Conservation (phyloP, 1,140 invertebrate genomes). For the Bombyx mori region ASM3026992v2 NC_085118.1:9853001-9853500, state of each 20-base stretch:
- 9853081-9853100: constrained; percentile 38
- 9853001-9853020: constrained; percentile 31
- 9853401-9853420: too few relatives aligned
- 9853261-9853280: constrained; percentile 55
- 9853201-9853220: constrained; percentile 25
- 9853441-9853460: constrained; percentile 26
- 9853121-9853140: constrained; percentile 29
- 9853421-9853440: constrained; percentile 12
- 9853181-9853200: constrained; percentile 41
- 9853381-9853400: neutral
- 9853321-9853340: neutral
- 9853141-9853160: constrained; percentile 50
- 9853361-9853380: neutral
- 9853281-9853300: constrained; percentile 45
- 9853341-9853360: neutral
- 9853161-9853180: constrained; percentile 37
- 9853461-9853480: constrained; percentile 22
- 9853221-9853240: constrained; percentile 45
- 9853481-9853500: constrained; percentile 50
- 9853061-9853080: constrained; percentile 20
- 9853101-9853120: constrained; percentile 19
- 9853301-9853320: constrained; percentile 31
- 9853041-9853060: constrained; percentile 39
- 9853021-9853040: constrained; percentile 34
- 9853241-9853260: constrained; percentile 35